Conservation (phyloP, 1,140 invertebrate genomes). For the Matsumurasca onukii region DNA sequence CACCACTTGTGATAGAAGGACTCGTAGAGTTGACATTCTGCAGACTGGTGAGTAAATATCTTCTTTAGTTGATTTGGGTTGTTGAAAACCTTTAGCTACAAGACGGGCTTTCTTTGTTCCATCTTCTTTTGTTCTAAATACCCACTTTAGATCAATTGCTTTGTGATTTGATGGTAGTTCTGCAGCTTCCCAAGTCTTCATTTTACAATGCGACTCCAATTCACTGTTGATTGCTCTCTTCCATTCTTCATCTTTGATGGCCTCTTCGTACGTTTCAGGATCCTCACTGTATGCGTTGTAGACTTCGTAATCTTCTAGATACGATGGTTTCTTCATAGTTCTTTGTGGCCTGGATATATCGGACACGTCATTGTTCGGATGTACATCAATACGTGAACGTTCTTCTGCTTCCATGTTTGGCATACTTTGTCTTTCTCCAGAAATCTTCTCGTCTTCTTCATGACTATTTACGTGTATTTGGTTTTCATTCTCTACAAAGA, state of each 20-base stretch:
- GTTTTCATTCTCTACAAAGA: constrained; percentile 25
- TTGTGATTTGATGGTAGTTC: constrained; percentile 40
- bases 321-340: background rate
- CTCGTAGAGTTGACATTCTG: constrained; percentile 32
- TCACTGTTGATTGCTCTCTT: constrained; percentile 47
- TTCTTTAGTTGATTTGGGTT: constrained; percentile 22
- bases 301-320: constrained; percentile 26
- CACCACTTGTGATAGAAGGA: constrained; percentile 25
- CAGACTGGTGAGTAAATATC: constrained; percentile 34
- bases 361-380: too few relatives aligned
- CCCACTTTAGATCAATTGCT: constrained; percentile 46
- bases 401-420: constrained; percentile 23
- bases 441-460: background rate
- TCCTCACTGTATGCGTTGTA: constrained; percentile 31
- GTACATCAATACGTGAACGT: background rate
- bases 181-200: constrained; percentile 46
- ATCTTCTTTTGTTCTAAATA: constrained; percentile 44
- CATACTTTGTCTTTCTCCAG: constrained; percentile 7
- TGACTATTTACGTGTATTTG: background rate
- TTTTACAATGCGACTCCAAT: constrained; percentile 45
- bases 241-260: constrained; percentile 46
- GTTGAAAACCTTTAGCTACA: constrained; percentile 38
- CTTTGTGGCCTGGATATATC: background rate
- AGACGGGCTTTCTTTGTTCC: constrained; percentile 39
- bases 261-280: constrained; percentile 42